Evolutionary conservation across 2,113 vertebrate genomes (phyloP).

Genomic region (Coregonus clupeaformis): DNA sequence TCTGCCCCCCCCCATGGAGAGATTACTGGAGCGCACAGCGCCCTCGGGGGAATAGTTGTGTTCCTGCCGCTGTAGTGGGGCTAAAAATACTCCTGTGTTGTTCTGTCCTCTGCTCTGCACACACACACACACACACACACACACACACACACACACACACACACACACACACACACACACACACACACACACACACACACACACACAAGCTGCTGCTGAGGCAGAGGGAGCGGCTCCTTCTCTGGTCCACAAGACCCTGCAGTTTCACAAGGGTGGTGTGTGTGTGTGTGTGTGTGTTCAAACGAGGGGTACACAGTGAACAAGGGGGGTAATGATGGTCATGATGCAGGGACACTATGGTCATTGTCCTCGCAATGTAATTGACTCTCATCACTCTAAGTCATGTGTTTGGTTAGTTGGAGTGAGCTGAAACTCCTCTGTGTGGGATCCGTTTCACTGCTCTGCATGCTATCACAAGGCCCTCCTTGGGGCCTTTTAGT

Average conservation of each 20-base stretch:
- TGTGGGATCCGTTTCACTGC: no score
- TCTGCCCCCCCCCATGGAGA: constrained; percentile 32
- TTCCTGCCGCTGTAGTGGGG: constrained; percentile 34
- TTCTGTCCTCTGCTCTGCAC: constrained; percentile 1
- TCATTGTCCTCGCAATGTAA: neutral
- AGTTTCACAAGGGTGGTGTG: neutral
- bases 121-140: neutral
- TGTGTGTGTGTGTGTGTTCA: no score
- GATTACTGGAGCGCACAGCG: constrained; percentile 47
- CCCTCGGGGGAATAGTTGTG: constrained; percentile 39
- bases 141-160: neutral
- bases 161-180: neutral
- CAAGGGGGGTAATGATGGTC: neutral
- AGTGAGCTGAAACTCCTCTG: no score
- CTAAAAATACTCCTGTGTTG: constrained; percentile 42
- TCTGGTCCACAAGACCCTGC: neutral
- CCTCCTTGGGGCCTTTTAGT: no score
- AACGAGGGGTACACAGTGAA: neutral
- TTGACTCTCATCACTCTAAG: neutral
- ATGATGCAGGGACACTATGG: neutral
- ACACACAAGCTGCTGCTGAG: neutral
- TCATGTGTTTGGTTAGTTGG: no score
- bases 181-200: neutral
- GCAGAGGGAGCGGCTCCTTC: neutral
- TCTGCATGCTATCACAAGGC: no score